phyloP scores from a whole-genome alignment of 1,140 invertebrate genomes.

The Pseudomyrmex sp. region DNA sequence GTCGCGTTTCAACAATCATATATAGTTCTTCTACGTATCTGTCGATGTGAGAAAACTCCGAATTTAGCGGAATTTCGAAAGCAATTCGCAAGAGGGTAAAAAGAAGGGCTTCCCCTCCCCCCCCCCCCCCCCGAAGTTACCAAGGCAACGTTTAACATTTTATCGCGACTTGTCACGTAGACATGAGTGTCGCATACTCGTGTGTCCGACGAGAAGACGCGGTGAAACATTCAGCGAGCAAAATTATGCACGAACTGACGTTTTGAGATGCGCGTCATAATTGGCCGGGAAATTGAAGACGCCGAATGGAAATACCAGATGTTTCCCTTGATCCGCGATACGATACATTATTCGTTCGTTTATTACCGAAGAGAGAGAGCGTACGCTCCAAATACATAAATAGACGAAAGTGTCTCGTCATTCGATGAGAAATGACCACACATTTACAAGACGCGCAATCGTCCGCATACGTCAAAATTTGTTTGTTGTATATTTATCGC shows the following conservation, averaged over 20 bases:
- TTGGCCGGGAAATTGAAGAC: conserved; percentile 15
- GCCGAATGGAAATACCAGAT: not conserved
- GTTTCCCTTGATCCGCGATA: conserved; percentile 2
- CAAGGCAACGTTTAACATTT: conserved; percentile 24
- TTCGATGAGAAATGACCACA: conserved; percentile 3
- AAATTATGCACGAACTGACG: conserved; percentile 49
- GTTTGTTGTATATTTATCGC: conserved; percentile 2
- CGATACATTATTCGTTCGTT: conserved; percentile 35
- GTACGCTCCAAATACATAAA: not conserved
- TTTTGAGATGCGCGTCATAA: not conserved
- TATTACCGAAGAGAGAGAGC: not conserved
- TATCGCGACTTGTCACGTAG: conserved; percentile 19
- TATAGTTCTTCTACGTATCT: too few relatives aligned
- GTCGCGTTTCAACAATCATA: too few relatives aligned
- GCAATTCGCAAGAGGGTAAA: too few relatives aligned
- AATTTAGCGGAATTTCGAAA: conserved; percentile 3
- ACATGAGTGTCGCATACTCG: not conserved
- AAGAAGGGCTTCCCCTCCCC: too few relatives aligned
- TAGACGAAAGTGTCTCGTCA: not conserved
- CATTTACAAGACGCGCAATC: conserved; percentile 7
- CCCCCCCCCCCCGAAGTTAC: too few relatives aligned
- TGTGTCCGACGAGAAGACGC: not conserved
- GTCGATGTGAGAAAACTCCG: not conserved
- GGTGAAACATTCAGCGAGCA: conserved; percentile 27
- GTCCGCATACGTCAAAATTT: not conserved